Evolutionary conservation across 1,140 invertebrate species (phyloP).

Genomic region (Hyphantria cunea): DNA sequence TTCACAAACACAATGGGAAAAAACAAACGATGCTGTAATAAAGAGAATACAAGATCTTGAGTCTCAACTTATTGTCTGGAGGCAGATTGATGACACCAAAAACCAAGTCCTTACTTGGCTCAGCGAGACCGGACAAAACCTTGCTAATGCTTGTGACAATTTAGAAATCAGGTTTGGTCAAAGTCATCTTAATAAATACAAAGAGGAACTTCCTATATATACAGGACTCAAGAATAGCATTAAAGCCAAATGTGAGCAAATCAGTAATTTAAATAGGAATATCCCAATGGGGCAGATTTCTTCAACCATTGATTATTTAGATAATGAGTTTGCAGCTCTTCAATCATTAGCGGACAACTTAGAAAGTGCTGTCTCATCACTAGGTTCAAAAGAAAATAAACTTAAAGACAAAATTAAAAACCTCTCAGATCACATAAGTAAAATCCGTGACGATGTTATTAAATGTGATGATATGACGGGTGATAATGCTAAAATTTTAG

Average conservation of each 20-base stretch:
- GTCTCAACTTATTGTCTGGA: slow-evolving; percentile 94
- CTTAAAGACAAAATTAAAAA: slow-evolving; percentile 88
- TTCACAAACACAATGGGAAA: slow-evolving; percentile 88
- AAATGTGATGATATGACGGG: slow-evolving; percentile 96
- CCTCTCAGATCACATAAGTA: slow-evolving; percentile 86
- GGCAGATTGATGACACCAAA: slow-evolving; percentile 93
- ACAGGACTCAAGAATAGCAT: slow-evolving; percentile 89
- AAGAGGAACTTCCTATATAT: slow-evolving; percentile 91
- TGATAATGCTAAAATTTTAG: slow-evolving; percentile 91
- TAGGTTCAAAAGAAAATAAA: slow-evolving; percentile 88
- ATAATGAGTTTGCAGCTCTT: slow-evolving; percentile 90
- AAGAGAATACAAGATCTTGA: slow-evolving; percentile 90
- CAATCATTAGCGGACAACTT: slow-evolving; percentile 89
- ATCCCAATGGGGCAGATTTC: slow-evolving; percentile 86
- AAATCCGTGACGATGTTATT: slow-evolving; percentile 91
- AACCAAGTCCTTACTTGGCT: slow-evolving; percentile 93
- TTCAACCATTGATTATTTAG: slow-evolving; percentile 86
- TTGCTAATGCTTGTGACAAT: slow-evolving; percentile 89
- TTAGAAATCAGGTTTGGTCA: slow-evolving; percentile 91
- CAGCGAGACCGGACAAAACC: slow-evolving; percentile 88
- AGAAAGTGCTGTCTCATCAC: slow-evolving; percentile 86
- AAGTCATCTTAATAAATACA: slow-evolving; percentile 90
- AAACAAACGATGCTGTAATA: slow-evolving; percentile 86
- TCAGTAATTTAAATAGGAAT: slow-evolving; percentile 90
- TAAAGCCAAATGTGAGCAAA: slow-evolving; percentile 89